Conservation (phyloP, 2,888 invertebrate genomes). For the Caenorhabditis imperialis region DNA sequence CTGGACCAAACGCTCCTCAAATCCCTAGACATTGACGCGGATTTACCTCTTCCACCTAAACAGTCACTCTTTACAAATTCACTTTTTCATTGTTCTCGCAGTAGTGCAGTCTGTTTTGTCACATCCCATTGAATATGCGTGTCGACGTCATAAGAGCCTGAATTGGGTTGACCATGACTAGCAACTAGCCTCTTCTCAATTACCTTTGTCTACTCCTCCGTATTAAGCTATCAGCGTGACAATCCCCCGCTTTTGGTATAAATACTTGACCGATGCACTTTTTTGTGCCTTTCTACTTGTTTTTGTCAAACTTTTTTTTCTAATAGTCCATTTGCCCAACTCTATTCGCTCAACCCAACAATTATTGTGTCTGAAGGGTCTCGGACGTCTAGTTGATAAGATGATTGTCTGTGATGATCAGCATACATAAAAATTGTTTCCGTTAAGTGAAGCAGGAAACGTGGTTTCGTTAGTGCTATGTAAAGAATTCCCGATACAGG, state of each 20-base stretch:
- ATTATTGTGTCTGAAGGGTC: conserved; percentile 16
- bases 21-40: conserved; percentile 27
- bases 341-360: conserved; percentile 3
- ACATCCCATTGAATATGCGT: conserved; percentile 42
- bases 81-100: conserved; percentile 24
- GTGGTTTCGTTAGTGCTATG: too few relatives aligned
- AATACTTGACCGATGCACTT: too few relatives aligned
- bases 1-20: too few relatives aligned
- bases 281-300: conserved; percentile 1
- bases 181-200: conserved; percentile 13
- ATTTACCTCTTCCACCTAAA: conserved; percentile 16
- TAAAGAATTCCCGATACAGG: too few relatives aligned
- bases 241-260: too few relatives aligned
- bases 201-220: neutral
- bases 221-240: too few relatives aligned
- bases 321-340: neutral
- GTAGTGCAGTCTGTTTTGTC: conserved; percentile 50
- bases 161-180: conserved; percentile 37
- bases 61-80: conserved; percentile 5
- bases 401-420: neutral
- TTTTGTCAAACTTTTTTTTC: neutral
- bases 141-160: conserved; percentile 35
- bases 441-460: too few relatives aligned
- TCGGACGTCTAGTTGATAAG: conserved; percentile 1
- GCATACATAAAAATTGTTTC: too few relatives aligned